A percentile compares a stretch with the other conserved stretches of the same genome.
These are phyloP conservation scores for Tenthredo mesomela DNA, from an alignment of 2,888 invertebrate genomes.

Conservation along the genomic window DNA sequence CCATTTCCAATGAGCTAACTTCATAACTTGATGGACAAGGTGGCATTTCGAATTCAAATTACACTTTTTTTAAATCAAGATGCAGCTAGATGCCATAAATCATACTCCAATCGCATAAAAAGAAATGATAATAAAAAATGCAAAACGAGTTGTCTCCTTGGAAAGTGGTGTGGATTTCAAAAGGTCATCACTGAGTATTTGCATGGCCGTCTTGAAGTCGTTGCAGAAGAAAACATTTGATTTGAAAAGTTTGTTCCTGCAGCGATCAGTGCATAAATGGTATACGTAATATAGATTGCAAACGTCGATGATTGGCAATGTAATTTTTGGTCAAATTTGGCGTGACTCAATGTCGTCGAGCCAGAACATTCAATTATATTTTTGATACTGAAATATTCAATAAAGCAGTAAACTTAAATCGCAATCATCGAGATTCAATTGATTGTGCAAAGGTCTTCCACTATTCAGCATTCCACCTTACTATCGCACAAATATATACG, in stretches of 20 bases:
- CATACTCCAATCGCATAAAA: background rate
- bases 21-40: background rate
- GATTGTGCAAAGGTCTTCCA: background rate
- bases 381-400: background rate
- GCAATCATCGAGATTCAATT: background rate
- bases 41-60: background rate
- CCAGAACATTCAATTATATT: background rate
- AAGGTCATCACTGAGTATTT: background rate
- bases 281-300: background rate
- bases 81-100: too few relatives aligned
- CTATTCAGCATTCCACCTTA: background rate
- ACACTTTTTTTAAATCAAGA: background rate
- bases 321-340: background rate
- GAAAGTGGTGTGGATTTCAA: background rate
- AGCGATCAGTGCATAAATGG: background rate
- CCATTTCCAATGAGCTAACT: background rate
- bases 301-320: background rate
- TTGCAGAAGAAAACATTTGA: background rate
- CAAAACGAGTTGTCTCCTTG: conserved; percentile 15
- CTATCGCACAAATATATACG: background rate
- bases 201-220: conserved; percentile 6
- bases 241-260: background rate
- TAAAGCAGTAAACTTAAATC: background rate
- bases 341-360: background rate
- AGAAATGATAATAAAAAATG: background rate